Percentiles rank a stretch among this genome's conserved stretches.
These are phyloP conservation scores for Morbakka virulenta DNA, from an alignment of 30 jellyfish, hydroid and myxozoan genomes.

Conservation along the genomic window DNA sequence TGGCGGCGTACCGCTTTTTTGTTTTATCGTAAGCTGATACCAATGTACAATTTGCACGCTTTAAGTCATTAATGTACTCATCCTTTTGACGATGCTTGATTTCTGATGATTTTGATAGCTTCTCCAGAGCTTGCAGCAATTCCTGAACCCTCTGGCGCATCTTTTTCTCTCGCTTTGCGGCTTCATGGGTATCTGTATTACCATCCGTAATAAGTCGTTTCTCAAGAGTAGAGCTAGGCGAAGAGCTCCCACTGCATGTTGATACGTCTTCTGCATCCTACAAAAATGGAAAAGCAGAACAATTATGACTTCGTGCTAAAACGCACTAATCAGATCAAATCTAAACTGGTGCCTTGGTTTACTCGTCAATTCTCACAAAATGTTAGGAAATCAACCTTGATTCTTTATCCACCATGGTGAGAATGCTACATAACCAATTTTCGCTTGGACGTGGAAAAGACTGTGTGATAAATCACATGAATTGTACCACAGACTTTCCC, in stretches of 20 bases:
- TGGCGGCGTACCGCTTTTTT: slow-evolving; percentile 94
- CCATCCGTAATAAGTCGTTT: slow-evolving; percentile 43
- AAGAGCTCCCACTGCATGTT: slow-evolving; percentile 75
- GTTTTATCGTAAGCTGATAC: slow-evolving; percentile 99
- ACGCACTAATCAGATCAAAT: too few relatives aligned
- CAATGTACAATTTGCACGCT: slow-evolving; percentile 98
- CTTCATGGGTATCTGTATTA: slow-evolving; percentile 66
- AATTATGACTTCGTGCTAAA: too few relatives aligned
- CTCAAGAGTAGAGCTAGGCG: slow-evolving; percentile 24
- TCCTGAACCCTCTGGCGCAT: slow-evolving; percentile 80
- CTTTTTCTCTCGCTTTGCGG: slow-evolving; percentile 85
- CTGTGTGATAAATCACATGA: too few relatives aligned
- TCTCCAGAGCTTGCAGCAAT: slow-evolving; percentile 86
- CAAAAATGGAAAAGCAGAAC: too few relatives aligned
- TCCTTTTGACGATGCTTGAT: slow-evolving; percentile 93
- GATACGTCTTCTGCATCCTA: slow-evolving; percentile 94
- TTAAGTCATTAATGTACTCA: slow-evolving; percentile 88
- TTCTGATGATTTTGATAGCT: slow-evolving; percentile 84
- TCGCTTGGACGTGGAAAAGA: too few relatives aligned
- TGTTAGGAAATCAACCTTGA: too few relatives aligned
- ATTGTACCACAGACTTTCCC: too few relatives aligned
- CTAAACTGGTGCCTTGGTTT: too few relatives aligned
- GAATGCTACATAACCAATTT: too few relatives aligned
- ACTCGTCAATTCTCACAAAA: too few relatives aligned
- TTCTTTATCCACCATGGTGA: too few relatives aligned